A percentile compares a stretch with the other conserved stretches of the same genome.
Conservation (phyloP, 1,140 invertebrate species). For the Saccostrea glomerata region DNA sequence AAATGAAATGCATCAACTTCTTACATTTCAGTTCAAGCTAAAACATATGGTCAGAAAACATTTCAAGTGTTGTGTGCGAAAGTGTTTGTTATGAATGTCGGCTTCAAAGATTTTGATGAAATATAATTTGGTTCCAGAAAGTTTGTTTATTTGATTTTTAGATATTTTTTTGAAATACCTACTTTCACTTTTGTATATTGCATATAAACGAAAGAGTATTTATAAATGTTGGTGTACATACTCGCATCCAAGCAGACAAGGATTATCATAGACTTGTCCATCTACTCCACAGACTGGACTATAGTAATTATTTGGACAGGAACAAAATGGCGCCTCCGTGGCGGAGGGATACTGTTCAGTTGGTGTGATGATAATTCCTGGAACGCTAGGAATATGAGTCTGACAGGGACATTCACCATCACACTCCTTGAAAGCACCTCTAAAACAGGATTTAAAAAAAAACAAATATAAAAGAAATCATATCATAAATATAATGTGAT, state of each 20-base stretch:
- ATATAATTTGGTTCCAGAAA: too few relatives aligned
- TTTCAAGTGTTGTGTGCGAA: too few relatives aligned
- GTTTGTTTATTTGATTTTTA: too few relatives aligned
- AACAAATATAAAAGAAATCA: too few relatives aligned
- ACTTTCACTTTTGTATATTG: neutral
- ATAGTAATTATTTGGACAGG: slow-evolving; percentile 27
- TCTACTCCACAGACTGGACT: slow-evolving; percentile 53
- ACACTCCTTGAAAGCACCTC: slow-evolving; percentile 40
- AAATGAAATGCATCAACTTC: too few relatives aligned
- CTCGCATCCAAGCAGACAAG: slow-evolving; percentile 45
- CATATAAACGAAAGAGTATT: neutral
- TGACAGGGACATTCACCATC: slow-evolving; percentile 45
- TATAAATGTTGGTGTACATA: slow-evolving; percentile 14
- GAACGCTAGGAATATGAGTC: neutral
- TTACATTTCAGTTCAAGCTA: too few relatives aligned
- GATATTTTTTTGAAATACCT: too few relatives aligned
- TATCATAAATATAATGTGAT: too few relatives aligned
- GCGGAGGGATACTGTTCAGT: slow-evolving; percentile 19
- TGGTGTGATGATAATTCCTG: neutral
- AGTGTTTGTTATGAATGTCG: too few relatives aligned
- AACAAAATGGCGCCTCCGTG: slow-evolving; percentile 19
- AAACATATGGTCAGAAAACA: too few relatives aligned
- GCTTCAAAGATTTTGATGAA: too few relatives aligned
- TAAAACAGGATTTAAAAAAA: neutral
- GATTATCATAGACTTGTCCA: slow-evolving; percentile 48